phyloP scores from a whole-genome alignment of 2,113 vertebrate species.

The Meleagris gallopavo region DNA sequence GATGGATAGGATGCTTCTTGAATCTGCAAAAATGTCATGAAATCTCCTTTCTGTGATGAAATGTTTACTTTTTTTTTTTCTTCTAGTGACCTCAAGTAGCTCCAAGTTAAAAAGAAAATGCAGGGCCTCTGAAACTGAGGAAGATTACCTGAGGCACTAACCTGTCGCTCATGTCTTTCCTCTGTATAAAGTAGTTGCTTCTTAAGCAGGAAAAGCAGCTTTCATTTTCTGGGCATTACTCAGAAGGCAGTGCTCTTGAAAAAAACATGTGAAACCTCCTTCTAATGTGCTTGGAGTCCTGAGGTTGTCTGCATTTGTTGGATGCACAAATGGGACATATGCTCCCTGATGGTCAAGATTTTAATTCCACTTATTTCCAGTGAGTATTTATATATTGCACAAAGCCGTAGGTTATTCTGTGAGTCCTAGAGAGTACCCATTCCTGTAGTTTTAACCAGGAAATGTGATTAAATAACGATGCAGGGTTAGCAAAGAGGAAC shows the following conservation, averaged over 20 bases:
- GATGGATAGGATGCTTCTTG: not conserved
- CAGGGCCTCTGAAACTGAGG: not conserved
- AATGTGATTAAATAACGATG: not conserved
- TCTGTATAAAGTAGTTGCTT: not conserved
- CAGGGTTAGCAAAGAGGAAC: not conserved
- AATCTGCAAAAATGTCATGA: not conserved
- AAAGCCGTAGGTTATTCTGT: rapidly evolving
- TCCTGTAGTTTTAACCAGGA: not conserved
- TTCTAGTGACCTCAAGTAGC: not conserved
- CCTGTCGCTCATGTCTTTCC: not conserved
- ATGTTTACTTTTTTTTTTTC: not conserved
- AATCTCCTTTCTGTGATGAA: not conserved
- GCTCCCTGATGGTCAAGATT: rapidly evolving
- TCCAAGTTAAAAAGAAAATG: not conserved
- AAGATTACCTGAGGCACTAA: not conserved
- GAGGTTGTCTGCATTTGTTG: rapidly evolving
- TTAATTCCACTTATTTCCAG: not conserved
- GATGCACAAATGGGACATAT: rapidly evolving
- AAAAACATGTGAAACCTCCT: rapidly evolving
- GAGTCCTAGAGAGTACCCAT: not conserved
- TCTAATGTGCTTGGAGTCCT: not conserved
- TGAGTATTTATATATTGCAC: no score
- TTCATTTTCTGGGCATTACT: not conserved
- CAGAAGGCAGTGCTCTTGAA: not conserved
- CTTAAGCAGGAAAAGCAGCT: not conserved